Base-by-base conservation (phyloP, 2,797 vertebrate species). In the Alfaro cultratus region DNA sequence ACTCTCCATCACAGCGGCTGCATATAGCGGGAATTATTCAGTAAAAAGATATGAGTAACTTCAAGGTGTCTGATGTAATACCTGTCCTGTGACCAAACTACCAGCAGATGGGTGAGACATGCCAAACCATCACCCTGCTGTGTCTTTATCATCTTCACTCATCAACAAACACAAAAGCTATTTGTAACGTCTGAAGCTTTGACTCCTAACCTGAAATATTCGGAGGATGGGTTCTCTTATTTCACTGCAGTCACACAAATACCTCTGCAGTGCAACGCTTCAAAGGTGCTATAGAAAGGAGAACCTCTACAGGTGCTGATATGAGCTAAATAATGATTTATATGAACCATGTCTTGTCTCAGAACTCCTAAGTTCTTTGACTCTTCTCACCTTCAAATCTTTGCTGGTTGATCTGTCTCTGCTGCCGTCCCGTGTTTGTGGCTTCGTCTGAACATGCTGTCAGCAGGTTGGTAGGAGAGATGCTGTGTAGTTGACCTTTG, bases 61-160 rank as follows among this genome's bases (percentile, higher is more conserved):
- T 73, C 68, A 94, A 82, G 87, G 86, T 74, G 80, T 76, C 84
- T 95, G 93, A 92, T 87, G 91, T 93, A 92, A 94, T 89, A 81
- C 73, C 76, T 86, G 79, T 80, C 78, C 81, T 83, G 85, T 87
- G 87, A 86, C 77, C 88, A 34, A 11, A 57, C 85, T 78, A 87
- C 86, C 80, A 86, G 81, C 81, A 80, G 73, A 86, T 84, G 79
- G 78, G 84, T 78, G 31, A 83, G 80, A 43, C 62, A 57, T 71
- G 51, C 43, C 67, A 78, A 77, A 57, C 34, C 46, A 51, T 88
- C 80, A 74, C 75, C 23, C 12, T 71, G 47, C 75, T 80, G 75
- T 73, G 73, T 73, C 78, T 64, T 76, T 73, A 73, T 57, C 74
- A 74, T 73, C 82, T 36, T 55, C 73, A 57, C 67, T 77, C 73